These are phyloP conservation scores for Pampus argenteus DNA, from an alignment of 2,797 vertebrate genomes.

Conservation along the genomic window DNA sequence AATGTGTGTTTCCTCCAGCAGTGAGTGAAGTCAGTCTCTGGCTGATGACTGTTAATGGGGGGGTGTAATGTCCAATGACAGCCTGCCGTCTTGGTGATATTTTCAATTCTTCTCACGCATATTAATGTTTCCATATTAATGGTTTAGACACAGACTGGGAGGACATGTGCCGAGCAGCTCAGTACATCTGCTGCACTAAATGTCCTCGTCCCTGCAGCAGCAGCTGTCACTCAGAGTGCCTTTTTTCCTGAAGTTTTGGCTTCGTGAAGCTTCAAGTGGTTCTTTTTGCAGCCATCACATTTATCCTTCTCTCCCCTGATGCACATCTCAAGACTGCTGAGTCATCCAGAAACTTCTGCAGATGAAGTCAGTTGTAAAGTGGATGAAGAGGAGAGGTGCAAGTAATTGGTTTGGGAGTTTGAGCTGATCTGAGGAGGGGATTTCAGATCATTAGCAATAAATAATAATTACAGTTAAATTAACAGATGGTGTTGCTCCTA, in stretches of 20 bases:
- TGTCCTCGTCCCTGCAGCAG: not conserved
- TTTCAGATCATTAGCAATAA: slow-evolving; percentile 20
- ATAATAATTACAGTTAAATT: not conserved
- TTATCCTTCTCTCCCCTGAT: slow-evolving; percentile 1
- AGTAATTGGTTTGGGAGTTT: not conserved
- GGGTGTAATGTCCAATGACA: no score
- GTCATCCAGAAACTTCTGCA: slow-evolving; percentile 27
- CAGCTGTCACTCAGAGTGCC: not conserved
- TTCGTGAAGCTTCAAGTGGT: slow-evolving; percentile 3
- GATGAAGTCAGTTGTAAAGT: slow-evolving; percentile 4
- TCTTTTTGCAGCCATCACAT: slow-evolving; percentile 19
- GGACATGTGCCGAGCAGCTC: slow-evolving; percentile 30
- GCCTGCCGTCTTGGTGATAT: slow-evolving; percentile 47
- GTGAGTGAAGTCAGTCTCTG: no score
- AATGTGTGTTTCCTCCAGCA: no score
- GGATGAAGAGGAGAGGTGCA: not conserved
- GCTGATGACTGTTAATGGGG: no score
- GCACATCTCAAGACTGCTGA: slow-evolving; percentile 9
- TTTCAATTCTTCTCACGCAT: slow-evolving; percentile 44
- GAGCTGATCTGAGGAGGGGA: not conserved
- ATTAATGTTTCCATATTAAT: slow-evolving; percentile 49
- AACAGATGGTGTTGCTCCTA: not conserved
- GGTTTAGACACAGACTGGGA: slow-evolving; percentile 13
- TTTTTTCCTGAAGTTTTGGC: slow-evolving; percentile 2
- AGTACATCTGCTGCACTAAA: slow-evolving; percentile 14